Conservation (phyloP, 1,140 invertebrate species). For the Nymphalis io region DNA sequence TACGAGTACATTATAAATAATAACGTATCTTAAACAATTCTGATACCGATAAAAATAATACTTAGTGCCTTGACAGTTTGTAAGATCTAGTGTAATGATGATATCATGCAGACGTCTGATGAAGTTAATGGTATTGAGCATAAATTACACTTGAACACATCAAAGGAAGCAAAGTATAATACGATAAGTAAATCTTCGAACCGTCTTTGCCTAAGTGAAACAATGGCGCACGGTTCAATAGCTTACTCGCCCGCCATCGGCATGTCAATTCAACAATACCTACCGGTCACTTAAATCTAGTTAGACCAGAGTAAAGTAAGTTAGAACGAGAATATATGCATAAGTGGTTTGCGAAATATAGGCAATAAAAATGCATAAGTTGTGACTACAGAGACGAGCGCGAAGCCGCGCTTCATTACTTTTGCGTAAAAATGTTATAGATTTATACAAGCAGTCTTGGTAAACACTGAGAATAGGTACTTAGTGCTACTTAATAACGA, state of each 20-base stretch:
- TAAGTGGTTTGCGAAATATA: conserved; percentile 71
- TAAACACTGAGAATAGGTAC: conserved; percentile 79
- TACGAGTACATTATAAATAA: neutral
- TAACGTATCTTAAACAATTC: neutral
- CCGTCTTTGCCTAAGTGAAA: conserved; percentile 36
- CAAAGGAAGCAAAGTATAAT: conserved; percentile 68
- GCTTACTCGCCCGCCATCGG: conserved; percentile 16
- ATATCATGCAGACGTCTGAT: conserved; percentile 44
- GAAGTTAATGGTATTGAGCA: conserved; percentile 61
- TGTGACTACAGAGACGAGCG: conserved; percentile 73
- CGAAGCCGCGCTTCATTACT: conserved; percentile 52
- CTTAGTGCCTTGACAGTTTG: conserved; percentile 33
- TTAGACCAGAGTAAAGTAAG: conserved; percentile 65
- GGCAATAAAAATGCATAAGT: conserved; percentile 79
- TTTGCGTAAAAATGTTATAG: conserved; percentile 77
- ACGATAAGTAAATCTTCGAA: conserved; percentile 49
- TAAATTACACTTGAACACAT: conserved; percentile 73
- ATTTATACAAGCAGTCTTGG: conserved; percentile 80
- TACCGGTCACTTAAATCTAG: conserved; percentile 58
- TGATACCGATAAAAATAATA: conserved; percentile 17
- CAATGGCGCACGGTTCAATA: conserved; percentile 15
- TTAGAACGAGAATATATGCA: conserved; percentile 59
- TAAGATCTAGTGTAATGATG: conserved; percentile 25
- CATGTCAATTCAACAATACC: neutral
- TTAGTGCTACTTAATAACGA: conserved; percentile 76